Evolutionary conservation across 2,888 invertebrate species (phyloP), one percentile per base, ranked within the genome.

Genomic region (Myopa testacea): DNA sequence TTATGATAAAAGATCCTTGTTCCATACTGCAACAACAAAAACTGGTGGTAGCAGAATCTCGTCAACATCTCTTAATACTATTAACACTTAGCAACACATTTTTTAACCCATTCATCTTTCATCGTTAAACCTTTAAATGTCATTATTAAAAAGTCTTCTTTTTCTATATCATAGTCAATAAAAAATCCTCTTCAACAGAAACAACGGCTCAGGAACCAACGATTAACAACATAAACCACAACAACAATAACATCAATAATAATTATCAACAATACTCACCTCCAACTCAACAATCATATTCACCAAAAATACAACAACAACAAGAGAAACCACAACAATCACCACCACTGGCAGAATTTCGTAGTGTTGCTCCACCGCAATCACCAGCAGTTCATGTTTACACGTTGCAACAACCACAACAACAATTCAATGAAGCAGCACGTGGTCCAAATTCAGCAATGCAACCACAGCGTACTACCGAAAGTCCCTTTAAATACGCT

Each of bases 321-420:
- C 76, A 82, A 79, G 77, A 83, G 63, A 84, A 85, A 71, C 83
- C 83, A 63, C 82, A 83, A 78, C 84, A 81, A 62, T 82, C 81
- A 77, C 78, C 81, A 71, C 70, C 81, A 70, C 81, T 82, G 10
- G 82, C 82, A 77, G 85, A 87, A 81, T 87, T 87, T 81, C 87
- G 87, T 67, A 87, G 87, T 69, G 87, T 87, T 77, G 80, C 86
- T 19, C 82, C 88, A 82, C 85, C 87, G 70, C 86, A 85, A 82
- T 84, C 86, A 37, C 86, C 86, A 67, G 78, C 84, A 76, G 84
- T 84, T 40, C 85, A 82, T 80, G 83, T 87, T 37, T 87, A 86
- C 37, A 86, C 87, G 19, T 84, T 60, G 55, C 76, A 69, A 19
- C 76, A 70, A 50, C 62, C 45, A 16, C 68, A 68, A 34, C 74